Conservation (phyloP, 2,888 invertebrate species). For the Ennomos quercinarius region DNA sequence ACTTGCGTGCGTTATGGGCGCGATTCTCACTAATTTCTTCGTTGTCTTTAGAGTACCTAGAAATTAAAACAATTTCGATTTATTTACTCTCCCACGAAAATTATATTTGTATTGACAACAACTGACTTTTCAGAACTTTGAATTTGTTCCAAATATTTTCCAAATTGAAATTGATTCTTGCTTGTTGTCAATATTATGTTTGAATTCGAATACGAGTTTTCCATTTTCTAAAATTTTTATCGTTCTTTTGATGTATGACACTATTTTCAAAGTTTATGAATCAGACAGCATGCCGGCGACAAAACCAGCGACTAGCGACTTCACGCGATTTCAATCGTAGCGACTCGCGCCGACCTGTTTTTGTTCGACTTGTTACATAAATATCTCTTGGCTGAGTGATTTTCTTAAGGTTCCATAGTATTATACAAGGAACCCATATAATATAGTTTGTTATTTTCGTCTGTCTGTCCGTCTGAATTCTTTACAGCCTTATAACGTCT, state of each 20-base stretch:
- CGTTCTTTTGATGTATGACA: conserved; percentile 9
- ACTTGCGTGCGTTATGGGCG: conserved; percentile 59
- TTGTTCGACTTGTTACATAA: too few species aligned
- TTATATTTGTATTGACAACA: conserved; percentile 24
- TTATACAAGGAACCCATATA: too few species aligned
- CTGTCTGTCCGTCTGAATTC: too few species aligned
- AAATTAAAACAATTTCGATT: conserved; percentile 31
- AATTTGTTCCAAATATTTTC: conserved; percentile 30
- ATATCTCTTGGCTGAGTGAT: too few species aligned
- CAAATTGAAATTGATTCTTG: conserved; percentile 12
- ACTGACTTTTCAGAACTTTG: conserved; percentile 34
- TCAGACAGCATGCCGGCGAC: too few species aligned
- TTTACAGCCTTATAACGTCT: too few species aligned
- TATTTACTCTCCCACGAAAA: conserved; percentile 12
- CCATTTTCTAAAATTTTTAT: conserved; percentile 51
- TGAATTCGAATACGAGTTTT: conserved; percentile 47
- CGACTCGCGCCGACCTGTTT: too few species aligned
- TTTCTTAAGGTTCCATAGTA: too few species aligned
- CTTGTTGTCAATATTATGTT: conserved; percentile 44
- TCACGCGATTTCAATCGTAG: too few species aligned
- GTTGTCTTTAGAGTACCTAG: conserved; percentile 57
- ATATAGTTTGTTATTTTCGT: too few species aligned
- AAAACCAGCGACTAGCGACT: too few species aligned
- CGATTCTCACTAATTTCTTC: conserved; percentile 73
- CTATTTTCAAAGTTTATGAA: too few species aligned